phyloP scores from a whole-genome alignment of 2,797 vertebrate species.

The Vespertilio murinus region DNA sequence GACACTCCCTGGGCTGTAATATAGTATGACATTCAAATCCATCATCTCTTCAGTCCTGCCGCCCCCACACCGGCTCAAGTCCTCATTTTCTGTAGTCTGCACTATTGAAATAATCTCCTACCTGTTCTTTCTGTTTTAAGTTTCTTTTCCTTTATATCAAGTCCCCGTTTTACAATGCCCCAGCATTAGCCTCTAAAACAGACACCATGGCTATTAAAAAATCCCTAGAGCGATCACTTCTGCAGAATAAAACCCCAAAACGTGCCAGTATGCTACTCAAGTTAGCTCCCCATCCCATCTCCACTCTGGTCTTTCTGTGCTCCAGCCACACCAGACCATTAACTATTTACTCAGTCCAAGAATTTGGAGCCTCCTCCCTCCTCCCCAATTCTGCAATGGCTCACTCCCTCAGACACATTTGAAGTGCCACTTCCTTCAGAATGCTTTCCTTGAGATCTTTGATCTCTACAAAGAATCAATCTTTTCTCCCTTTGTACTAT shows the following conservation, averaged over 20 bases:
- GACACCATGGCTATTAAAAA: slow-evolving; percentile 9
- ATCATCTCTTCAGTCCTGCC: accelerated
- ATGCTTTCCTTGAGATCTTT: slow-evolving; percentile 3
- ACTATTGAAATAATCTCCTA: neutral
- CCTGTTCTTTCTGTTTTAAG: neutral
- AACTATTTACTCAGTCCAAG: neutral
- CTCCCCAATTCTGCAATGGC: neutral
- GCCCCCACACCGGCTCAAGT: neutral
- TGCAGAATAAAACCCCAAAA: neutral
- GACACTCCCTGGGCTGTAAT: neutral
- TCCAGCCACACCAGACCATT: neutral
- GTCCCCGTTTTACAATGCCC: neutral
- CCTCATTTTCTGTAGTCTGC: neutral
- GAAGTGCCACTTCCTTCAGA: neutral
- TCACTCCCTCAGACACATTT: neutral
- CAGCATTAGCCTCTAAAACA: neutral
- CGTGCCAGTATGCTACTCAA: neutral
- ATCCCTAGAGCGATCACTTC: neutral
- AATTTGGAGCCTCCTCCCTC: neutral
- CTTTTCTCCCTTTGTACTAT: slow-evolving; percentile 27
- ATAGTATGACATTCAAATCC: neutral
- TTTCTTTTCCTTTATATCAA: neutral
- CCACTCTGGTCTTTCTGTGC: neutral
- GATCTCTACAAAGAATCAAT: neutral
- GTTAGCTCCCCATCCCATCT: neutral